These are phyloP conservation scores for Sesia bembeciformis DNA, from an alignment of 2,888 invertebrate genomes.

Conservation along the genomic window DNA sequence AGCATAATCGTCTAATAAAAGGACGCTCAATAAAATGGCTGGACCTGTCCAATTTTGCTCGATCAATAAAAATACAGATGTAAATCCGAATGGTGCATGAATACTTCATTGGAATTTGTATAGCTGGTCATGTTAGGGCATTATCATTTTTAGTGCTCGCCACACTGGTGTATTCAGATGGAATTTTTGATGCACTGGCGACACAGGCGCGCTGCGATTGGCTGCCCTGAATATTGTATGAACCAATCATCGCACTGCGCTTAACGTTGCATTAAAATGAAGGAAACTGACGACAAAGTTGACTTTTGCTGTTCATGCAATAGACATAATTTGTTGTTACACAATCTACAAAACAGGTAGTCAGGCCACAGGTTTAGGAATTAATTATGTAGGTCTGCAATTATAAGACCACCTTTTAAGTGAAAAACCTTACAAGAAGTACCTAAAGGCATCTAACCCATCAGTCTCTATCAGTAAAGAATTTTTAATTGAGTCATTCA, in stretches of 20 bases:
- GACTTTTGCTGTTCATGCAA: constrained; percentile 38
- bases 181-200: constrained; percentile 76
- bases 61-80: constrained; percentile 68
- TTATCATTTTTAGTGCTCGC: constrained; percentile 75
- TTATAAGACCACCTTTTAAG: too few relatives aligned
- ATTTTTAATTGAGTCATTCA: too few relatives aligned
- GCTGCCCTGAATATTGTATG: constrained; percentile 72
- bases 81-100: constrained; percentile 63
- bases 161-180: constrained; percentile 72
- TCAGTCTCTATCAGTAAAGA: too few relatives aligned
- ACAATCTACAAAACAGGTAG: constrained; percentile 29
- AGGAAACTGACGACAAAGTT: constrained; percentile 57
- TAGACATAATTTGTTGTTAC: constrained; percentile 49
- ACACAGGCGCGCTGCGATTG: constrained; percentile 69
- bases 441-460: too few relatives aligned
- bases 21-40: constrained; percentile 11
- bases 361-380: too few relatives aligned
- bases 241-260: constrained; percentile 69
- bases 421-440: too few relatives aligned
- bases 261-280: constrained; percentile 71
- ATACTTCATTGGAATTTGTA: constrained; percentile 73
- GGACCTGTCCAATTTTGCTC: constrained; percentile 46
- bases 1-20: too few relatives aligned
- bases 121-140: constrained; percentile 66
- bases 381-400: too few relatives aligned